Percentiles rank a stretch among this genome's conserved stretches.
These are phyloP conservation scores for Chrysaora quinquecirrha DNA, from an alignment of 30 jellyfish, hydroid and myxozoan species.

Conservation along the genomic window DNA sequence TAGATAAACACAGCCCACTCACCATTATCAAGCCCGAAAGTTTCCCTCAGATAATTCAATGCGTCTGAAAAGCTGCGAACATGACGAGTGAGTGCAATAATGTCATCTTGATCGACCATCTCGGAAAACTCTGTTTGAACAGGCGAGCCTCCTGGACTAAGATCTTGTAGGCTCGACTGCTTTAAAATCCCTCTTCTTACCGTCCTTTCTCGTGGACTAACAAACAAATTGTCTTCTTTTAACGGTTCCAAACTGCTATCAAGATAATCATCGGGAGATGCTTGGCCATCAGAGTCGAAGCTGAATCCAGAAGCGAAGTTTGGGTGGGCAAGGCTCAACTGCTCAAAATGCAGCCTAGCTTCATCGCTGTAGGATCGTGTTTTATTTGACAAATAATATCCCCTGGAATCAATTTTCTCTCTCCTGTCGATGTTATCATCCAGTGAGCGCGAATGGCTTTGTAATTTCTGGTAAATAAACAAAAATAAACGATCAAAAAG, in stretches of 20 bases:
- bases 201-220: neutral
- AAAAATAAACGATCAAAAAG: neutral
- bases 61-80: conserved; percentile 92
- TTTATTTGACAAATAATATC: neutral
- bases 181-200: neutral
- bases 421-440: neutral
- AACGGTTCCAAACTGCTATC: neutral
- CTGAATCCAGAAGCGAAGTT: neutral
- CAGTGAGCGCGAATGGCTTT: neutral
- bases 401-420: neutral
- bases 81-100: conserved; percentile 87
- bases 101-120: conserved; percentile 97
- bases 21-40: conserved; percentile 81
- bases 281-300: neutral
- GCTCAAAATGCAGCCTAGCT: neutral
- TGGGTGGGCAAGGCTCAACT: neutral
- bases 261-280: neutral
- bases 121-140: conserved; percentile 31
- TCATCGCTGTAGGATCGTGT: neutral
- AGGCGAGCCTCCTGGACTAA: conserved; percentile 75
- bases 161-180: conserved; percentile 20
- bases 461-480: neutral
- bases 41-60: conserved; percentile 67
- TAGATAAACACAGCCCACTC: too few species aligned
- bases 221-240: neutral